Evolutionary conservation across 2,797 vertebrate genomes (phyloP).

Genomic region (Lithobates sylvaticus): DNA sequence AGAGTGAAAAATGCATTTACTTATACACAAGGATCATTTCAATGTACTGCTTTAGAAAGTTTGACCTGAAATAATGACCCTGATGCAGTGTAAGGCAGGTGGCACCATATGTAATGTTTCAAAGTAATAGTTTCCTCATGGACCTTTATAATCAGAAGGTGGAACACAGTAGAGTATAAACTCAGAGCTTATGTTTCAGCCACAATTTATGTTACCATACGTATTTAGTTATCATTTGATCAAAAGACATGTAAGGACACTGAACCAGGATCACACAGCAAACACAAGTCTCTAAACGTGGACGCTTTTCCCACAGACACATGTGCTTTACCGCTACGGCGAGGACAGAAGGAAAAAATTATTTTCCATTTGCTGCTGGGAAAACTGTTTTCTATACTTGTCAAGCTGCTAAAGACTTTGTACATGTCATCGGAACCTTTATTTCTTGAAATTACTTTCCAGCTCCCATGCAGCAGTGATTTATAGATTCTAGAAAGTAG

Average conservation of each 20-base stretch:
- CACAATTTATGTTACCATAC: background rate
- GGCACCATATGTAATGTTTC: background rate
- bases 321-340: background rate
- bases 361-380: slow-evolving; percentile 2
- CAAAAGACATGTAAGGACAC: slow-evolving; percentile 8
- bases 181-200: background rate
- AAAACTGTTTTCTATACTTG: background rate
- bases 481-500: background rate
- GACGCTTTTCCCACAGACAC: background rate
- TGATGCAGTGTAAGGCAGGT: background rate
- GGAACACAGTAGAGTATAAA: background rate
- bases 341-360: background rate
- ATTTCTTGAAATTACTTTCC: background rate
- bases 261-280: background rate
- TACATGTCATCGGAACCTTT: background rate
- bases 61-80: slow-evolving; percentile 4
- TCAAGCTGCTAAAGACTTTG: slow-evolving; percentile 3
- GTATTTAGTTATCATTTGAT: background rate
- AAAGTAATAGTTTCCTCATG: slow-evolving; percentile 4
- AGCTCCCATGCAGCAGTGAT: background rate
- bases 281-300: background rate
- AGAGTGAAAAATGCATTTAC: slow-evolving; percentile 24
- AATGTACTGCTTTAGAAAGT: slow-evolving; percentile 29
- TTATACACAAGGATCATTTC: slow-evolving; percentile 19
- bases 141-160: background rate